Conservation (phyloP, 92 coral and sea anemone genomes). For the Muricea muricata region DNA sequence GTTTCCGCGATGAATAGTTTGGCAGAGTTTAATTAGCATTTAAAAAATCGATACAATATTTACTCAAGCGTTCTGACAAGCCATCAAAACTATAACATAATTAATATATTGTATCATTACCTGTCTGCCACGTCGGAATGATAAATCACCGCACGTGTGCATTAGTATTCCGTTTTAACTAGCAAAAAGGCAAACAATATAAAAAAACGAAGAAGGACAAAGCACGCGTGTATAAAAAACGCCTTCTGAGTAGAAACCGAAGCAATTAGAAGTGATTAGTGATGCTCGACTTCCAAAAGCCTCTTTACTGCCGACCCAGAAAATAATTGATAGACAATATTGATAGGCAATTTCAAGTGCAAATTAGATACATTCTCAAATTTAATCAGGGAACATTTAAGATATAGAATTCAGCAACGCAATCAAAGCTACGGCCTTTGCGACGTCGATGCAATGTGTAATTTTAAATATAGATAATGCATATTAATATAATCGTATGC, state of each 20-base stretch:
- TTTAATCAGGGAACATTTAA: no score
- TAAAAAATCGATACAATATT: background rate
- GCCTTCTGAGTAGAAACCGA: background rate
- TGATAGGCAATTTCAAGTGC: no score
- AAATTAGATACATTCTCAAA: no score
- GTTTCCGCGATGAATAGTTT: background rate
- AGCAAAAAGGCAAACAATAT: slow-evolving; percentile 14
- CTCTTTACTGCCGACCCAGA: no score
- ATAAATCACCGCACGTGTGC: slow-evolving; percentile 40
- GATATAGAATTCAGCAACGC: no score
- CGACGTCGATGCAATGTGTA: no score
- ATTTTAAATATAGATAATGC: no score
- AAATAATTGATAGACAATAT: no score
- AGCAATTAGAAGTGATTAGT: background rate
- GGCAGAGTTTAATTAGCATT: background rate
- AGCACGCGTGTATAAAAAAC: background rate
- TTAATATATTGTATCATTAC: background rate
- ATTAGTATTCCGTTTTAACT: slow-evolving; percentile 17
- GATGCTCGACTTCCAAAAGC: no score
- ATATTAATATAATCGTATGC: no score
- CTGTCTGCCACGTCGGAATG: background rate
- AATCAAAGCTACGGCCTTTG: no score
- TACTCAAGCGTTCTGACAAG: background rate
- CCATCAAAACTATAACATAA: background rate
- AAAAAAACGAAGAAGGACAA: background rate